Evolutionary conservation across 2,888 invertebrate species (phyloP).

Genomic region (Hoplodrina ambigua): DNA sequence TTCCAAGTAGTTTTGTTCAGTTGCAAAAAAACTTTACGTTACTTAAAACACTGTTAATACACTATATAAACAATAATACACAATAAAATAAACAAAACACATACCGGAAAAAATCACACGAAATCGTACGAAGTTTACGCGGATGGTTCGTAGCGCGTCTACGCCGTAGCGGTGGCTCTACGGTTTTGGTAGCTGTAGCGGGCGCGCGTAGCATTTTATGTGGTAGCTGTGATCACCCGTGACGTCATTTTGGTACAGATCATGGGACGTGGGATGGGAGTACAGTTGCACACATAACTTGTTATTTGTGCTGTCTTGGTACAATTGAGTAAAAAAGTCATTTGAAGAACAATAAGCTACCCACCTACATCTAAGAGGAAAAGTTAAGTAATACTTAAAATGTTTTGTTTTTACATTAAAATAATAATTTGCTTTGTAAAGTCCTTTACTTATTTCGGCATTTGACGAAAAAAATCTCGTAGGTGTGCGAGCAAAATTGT

Average conservation of each 20-base stretch:
- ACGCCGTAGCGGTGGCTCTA: constrained; percentile 81
- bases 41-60: constrained; percentile 32
- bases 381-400: background rate
- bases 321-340: constrained; percentile 42
- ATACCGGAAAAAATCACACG: constrained; percentile 58
- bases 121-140: constrained; percentile 67
- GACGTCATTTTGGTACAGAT: constrained; percentile 83
- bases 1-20: constrained; percentile 1
- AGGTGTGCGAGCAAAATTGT: no score
- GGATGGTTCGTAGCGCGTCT: constrained; percentile 81
- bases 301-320: constrained; percentile 37
- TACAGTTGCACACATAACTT: constrained; percentile 71
- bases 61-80: constrained; percentile 32
- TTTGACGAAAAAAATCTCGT: no score
- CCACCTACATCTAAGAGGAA: background rate
- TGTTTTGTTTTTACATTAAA: background rate
- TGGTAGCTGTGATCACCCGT: constrained; percentile 68
- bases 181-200: constrained; percentile 79
- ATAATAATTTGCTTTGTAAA: background rate
- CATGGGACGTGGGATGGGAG: constrained; percentile 79
- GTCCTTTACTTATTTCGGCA: background rate
- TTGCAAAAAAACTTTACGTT: background rate
- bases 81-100: constrained; percentile 45
- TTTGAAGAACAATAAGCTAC: constrained; percentile 8
- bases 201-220: constrained; percentile 80